Evolutionary conservation across 2,888 invertebrate genomes (phyloP).

Genomic region (Caenorhabditis sp.): DNA sequence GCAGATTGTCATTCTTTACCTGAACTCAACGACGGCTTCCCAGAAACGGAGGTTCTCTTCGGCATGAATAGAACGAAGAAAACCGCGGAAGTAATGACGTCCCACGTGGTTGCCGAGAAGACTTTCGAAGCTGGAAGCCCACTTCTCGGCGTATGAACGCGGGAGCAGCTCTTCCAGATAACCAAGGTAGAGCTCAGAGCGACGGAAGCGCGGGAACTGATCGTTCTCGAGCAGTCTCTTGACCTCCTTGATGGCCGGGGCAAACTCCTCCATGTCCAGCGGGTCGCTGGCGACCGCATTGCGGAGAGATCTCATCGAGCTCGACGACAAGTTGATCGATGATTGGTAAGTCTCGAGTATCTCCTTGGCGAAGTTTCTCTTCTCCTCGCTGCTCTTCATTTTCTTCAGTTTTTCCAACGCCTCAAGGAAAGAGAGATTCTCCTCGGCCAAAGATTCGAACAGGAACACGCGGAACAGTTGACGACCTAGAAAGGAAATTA

Average conservation of each 20-base stretch:
- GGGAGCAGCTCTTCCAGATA: constrained; percentile 72
- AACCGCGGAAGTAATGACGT: constrained; percentile 77
- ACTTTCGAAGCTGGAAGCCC: constrained; percentile 76
- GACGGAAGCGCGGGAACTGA: constrained; percentile 77
- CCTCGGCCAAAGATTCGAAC: constrained; percentile 76
- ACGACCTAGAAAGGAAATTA: constrained; percentile 66
- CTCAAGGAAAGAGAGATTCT: constrained; percentile 77
- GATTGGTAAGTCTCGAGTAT: constrained; percentile 70
- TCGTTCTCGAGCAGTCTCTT: constrained; percentile 77
- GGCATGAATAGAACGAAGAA: constrained; percentile 75
- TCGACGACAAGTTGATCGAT: constrained; percentile 74
- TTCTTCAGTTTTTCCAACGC: constrained; percentile 74
- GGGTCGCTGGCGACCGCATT: constrained; percentile 68
- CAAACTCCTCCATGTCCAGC: constrained; percentile 71
- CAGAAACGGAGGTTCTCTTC: constrained; percentile 78
- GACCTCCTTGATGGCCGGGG: constrained; percentile 74
- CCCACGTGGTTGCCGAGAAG: constrained; percentile 77
- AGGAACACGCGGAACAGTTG: constrained; percentile 77
- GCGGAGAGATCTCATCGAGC: constrained; percentile 72
- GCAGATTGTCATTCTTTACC: constrained; percentile 19
- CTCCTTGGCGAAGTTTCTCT: constrained; percentile 67
- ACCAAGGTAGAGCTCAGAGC: constrained; percentile 74
- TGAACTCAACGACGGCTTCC: constrained; percentile 74
- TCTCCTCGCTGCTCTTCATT: constrained; percentile 72
- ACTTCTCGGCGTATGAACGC: constrained; percentile 75